Conservation (phyloP, 2,113 vertebrate genomes). For the Lepus timidus region DNA sequence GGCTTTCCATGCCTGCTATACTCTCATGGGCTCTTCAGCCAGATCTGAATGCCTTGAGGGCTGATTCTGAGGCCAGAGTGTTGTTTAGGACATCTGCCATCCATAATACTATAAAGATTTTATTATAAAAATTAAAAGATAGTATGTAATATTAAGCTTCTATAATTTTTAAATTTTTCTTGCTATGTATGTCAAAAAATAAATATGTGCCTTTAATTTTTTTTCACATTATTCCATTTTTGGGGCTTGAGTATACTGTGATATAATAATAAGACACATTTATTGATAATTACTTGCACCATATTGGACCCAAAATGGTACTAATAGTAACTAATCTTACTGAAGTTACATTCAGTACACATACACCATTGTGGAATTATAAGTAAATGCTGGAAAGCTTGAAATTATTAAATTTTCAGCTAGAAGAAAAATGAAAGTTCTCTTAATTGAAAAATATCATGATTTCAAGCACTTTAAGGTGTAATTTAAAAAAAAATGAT, state of each 20-base stretch:
- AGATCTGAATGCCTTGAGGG: too few relatives aligned
- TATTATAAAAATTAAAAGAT: background rate
- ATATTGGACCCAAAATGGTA: background rate
- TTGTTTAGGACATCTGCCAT: too few relatives aligned
- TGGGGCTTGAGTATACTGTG: background rate
- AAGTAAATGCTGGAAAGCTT: background rate
- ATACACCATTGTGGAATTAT: background rate
- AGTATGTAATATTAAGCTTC: too few relatives aligned
- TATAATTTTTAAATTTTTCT: too few relatives aligned
- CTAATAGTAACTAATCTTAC: background rate
- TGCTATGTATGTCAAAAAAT: background rate
- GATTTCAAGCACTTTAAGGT: slow-evolving; percentile 19
- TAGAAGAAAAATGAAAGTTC: background rate
- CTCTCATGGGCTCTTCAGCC: too few relatives aligned
- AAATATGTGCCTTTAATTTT: background rate
- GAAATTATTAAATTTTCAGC: background rate
- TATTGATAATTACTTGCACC: background rate
- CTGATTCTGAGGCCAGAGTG: too few relatives aligned
- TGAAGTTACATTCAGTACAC: background rate
- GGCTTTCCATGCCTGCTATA: too few relatives aligned
- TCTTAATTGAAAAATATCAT: background rate
- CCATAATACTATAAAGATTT: background rate
- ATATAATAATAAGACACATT: background rate
- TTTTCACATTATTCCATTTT: background rate
- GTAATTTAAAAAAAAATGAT: too few relatives aligned